A percentile compares a stretch with the other conserved stretches of the same genome.
These are phyloP conservation scores for Sphenopsis melanotis DNA, from an alignment of 2,797 vertebrate species.

Conservation along the genomic window DNA sequence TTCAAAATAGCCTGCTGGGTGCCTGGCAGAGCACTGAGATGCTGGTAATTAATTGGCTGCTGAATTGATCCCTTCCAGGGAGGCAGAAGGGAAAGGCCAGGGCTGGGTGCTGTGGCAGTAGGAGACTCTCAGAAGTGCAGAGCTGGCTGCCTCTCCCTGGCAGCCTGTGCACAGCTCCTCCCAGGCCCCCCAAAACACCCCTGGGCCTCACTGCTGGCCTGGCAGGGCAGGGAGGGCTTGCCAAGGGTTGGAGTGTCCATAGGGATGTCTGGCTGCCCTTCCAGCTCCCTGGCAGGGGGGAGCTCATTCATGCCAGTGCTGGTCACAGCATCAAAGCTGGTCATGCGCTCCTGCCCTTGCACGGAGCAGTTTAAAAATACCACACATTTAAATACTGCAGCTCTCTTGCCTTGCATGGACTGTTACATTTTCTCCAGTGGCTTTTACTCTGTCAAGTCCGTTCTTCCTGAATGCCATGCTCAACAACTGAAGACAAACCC, in stretches of 20 bases:
- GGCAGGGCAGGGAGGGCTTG: background rate
- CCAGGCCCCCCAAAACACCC: rapidly evolving
- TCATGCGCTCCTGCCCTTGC: rapidly evolving
- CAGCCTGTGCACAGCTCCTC: background rate
- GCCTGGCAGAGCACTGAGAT: background rate
- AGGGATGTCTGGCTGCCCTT: background rate
- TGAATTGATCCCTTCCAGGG: constrained; percentile 28
- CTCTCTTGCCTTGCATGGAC: background rate
- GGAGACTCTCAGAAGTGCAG: background rate
- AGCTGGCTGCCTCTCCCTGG: background rate
- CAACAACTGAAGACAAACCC: background rate
- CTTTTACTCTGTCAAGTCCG: background rate
- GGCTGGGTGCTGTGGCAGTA: background rate
- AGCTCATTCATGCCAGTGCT: background rate
- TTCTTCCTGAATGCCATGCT: background rate
- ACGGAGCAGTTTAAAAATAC: background rate
- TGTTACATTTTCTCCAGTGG: background rate
- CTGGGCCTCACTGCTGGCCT: background rate
- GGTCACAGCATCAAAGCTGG: background rate
- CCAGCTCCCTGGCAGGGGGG: background rate
- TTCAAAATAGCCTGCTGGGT: constrained; percentile 11
- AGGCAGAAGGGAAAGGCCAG: background rate
- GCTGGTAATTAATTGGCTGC: constrained; percentile 42
- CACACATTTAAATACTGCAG: background rate
- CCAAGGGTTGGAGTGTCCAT: background rate